A percentile compares a stretch with the other conserved stretches of the same genome.
Evolutionary conservation across 2,888 invertebrate genomes (phyloP).

Genomic region (Drosophila robusta): DNA sequence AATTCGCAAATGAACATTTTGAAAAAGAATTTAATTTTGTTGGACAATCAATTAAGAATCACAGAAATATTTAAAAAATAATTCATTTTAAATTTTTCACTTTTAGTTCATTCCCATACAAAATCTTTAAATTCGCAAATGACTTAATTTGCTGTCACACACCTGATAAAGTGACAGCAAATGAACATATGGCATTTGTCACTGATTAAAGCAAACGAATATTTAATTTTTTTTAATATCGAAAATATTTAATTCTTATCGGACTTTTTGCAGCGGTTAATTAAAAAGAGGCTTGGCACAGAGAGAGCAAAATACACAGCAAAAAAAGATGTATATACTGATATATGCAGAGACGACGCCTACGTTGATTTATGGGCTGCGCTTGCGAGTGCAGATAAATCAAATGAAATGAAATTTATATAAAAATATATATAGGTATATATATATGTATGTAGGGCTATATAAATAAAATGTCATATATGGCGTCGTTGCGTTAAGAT

Average conservation of each 20-base stretch:
- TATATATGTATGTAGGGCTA: constrained; percentile 1
- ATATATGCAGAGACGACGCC: constrained; percentile 32
- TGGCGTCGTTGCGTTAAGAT: constrained; percentile 16
- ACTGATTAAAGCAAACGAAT: constrained; percentile 30
- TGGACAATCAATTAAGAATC: too few species aligned
- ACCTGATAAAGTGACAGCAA: constrained; percentile 18
- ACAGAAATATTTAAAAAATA: too few species aligned
- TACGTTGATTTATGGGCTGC: constrained; percentile 69
- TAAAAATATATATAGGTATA: constrained; percentile 2
- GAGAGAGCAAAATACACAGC: constrained; percentile 11
- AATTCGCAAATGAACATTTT: background rate
- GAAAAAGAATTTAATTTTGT: too few species aligned
- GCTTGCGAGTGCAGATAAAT: constrained; percentile 70
- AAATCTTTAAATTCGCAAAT: constrained; percentile 6
- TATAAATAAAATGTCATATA: constrained; percentile 45
- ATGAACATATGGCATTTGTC: constrained; percentile 34
- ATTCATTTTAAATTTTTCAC: too few species aligned
- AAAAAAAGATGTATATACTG: background rate
- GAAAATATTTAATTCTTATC: constrained; percentile 42
- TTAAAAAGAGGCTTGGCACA: constrained; percentile 58
- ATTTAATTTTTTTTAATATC: constrained; percentile 14
- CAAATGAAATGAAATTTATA: constrained; percentile 60
- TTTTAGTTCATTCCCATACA: background rate
- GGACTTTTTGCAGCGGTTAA: constrained; percentile 32
- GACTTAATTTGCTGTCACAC: constrained; percentile 38